Evolutionary conservation across 1,140 invertebrate species (phyloP).

Genomic region (Drosophila paulistorum): DNA sequence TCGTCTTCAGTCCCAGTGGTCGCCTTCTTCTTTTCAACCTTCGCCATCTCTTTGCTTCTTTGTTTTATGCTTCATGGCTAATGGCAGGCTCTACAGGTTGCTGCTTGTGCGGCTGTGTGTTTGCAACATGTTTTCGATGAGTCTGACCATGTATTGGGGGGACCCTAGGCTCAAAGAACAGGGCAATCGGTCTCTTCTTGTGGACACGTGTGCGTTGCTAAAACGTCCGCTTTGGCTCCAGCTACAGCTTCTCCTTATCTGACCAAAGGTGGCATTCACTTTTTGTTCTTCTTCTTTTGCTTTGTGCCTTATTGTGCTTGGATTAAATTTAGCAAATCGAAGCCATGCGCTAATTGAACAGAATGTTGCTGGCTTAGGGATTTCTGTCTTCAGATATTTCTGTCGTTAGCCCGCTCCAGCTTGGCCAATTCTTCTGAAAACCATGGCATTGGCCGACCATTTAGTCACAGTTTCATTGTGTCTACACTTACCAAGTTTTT

Average conservation of each 20-base stretch:
- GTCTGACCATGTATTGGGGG: slow-evolving; percentile 5
- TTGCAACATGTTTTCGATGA: slow-evolving; percentile 73
- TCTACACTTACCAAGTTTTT: too few species aligned
- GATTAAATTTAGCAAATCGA: slow-evolving; percentile 80
- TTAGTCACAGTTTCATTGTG: not conserved
- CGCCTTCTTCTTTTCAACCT: slow-evolving; percentile 11
- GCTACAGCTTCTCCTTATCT: slow-evolving; percentile 42
- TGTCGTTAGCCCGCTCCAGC: too few species aligned
- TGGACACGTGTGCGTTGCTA: slow-evolving; percentile 76
- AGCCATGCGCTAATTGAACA: slow-evolving; percentile 78
- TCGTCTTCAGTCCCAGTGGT: not conserved
- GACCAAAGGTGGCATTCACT: slow-evolving; percentile 42
- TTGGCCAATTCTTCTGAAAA: too few species aligned
- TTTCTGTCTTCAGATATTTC: not conserved
- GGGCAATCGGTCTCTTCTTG: slow-evolving; percentile 6
- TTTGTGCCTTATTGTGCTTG: slow-evolving; percentile 67
- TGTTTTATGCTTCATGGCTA: slow-evolving; percentile 76
- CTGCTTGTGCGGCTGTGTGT: slow-evolving; percentile 40
- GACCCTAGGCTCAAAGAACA: slow-evolving; percentile 28
- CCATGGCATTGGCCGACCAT: slow-evolving; percentile 33
- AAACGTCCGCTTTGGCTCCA: slow-evolving; percentile 62
- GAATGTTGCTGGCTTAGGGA: slow-evolving; percentile 17
- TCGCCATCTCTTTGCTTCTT: slow-evolving; percentile 37
- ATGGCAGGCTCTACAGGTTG: slow-evolving; percentile 78
- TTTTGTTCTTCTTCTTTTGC: not conserved